Base-by-base conservation (phyloP, 2,113 vertebrate species). In the Rousettus leschenaultii region DNA sequence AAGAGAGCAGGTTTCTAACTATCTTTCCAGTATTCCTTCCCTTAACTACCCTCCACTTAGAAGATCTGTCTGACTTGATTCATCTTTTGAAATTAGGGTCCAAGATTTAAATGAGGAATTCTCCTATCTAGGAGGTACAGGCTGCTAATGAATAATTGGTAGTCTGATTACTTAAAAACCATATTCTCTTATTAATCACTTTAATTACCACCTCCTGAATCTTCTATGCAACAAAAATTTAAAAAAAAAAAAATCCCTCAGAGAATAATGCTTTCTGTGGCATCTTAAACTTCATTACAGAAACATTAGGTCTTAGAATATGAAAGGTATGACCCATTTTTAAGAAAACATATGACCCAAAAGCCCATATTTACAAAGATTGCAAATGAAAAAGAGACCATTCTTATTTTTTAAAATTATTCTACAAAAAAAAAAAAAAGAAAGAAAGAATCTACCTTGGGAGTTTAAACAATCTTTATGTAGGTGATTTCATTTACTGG, bases 121-220 rank as follows among this genome's bases (percentile, higher is more conserved):
- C 75, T 85, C 97, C 94, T 96, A 97, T 87, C 86, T 75, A 92
- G 86, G 89, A 97, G 73, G 63, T 97, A 94, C 19, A 74, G 96
- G 90, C 77, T 38, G 86, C 89, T 97, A 98, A 97, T 86, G 89
- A 98, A 97, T 98, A 98, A 96, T 61, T 97, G 86, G 66, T 91
- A 97, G 74, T 73, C 48, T 93, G 95, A 97, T 94, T 96, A 95
- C 57, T 94, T 94, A 96, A 95, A 92, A 26, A 94, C 45, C 2
- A 1, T 88, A 94, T 85, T 96, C 85, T 94, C 74, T 92, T 93
- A 87, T 57, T 96, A 94, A 96, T 97, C 86, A 90, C 94, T 98
- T 98, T 98, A 98, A 98, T 98, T 98, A 97, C 90, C 40, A 59
- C 91, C 95, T 97, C 94, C 97, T 96, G 92, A 97, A 93, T 91